A percentile compares a stretch with the other conserved stretches of the same genome.
Conservation (phyloP, 2,113 vertebrate genomes). For the Halichoeres trimaculatus region DNA sequence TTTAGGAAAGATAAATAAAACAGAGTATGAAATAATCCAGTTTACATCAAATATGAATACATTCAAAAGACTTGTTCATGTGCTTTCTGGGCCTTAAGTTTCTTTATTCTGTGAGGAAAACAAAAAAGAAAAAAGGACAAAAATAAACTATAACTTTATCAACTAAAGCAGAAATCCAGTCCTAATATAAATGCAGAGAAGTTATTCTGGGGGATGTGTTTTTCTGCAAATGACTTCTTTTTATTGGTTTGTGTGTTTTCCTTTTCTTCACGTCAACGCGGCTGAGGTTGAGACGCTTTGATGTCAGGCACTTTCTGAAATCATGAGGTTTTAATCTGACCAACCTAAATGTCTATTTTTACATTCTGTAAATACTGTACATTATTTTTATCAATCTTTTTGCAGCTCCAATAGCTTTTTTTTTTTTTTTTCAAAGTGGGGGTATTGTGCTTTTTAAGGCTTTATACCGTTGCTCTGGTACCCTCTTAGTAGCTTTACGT, state of each 20-base stretch:
- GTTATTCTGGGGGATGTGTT: not conserved
- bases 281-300: slow-evolving; percentile 56
- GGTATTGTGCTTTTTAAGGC: no score
- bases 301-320: slow-evolving; percentile 82
- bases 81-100: slow-evolving; percentile 53
- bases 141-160: slow-evolving; percentile 8
- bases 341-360: slow-evolving; percentile 23
- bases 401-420: not conserved
- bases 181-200: slow-evolving; percentile 2
- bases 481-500: no score
- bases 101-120: slow-evolving; percentile 15
- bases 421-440: not conserved
- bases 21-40: slow-evolving; percentile 26
- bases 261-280: slow-evolving; percentile 18
- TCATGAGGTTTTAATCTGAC: slow-evolving; percentile 54
- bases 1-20: slow-evolving; percentile 54
- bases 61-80: slow-evolving; percentile 65
- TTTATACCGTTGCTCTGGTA: no score
- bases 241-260: slow-evolving; percentile 22
- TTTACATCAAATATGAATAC: slow-evolving; percentile 65
- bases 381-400: slow-evolving; percentile 2
- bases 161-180: slow-evolving; percentile 25
- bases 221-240: not conserved
- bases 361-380: slow-evolving; percentile 54
- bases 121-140: slow-evolving; percentile 2